Percentiles rank a stretch among this genome's conserved stretches.
Evolutionary conservation across 92 coral and sea anemone species (phyloP).

Genomic region (Parazoanthus darwini): DNA sequence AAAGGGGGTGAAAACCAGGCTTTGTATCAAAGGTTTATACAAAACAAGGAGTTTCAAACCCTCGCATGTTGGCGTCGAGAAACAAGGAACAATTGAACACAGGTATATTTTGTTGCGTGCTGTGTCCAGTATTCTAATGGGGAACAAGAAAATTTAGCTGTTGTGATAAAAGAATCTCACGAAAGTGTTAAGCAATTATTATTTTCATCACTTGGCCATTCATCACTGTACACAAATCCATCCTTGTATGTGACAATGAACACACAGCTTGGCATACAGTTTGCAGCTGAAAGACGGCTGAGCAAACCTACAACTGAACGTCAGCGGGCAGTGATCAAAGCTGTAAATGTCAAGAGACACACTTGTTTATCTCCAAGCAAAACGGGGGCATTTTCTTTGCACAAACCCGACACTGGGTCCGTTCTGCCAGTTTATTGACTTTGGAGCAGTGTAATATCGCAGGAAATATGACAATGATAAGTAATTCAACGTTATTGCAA

Average conservation of each 20-base stretch:
- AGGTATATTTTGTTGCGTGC: conserved; percentile 20
- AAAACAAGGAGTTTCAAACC: too few species aligned
- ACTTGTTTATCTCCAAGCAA: conserved; percentile 30
- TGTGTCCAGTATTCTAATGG: conserved; percentile 29
- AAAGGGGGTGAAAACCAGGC: not conserved
- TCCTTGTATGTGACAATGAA: conserved; percentile 21
- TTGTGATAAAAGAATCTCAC: conserved; percentile 26
- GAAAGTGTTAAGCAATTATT: conserved; percentile 16
- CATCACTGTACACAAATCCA: conserved; percentile 41
- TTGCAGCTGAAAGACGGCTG: conserved; percentile 84
- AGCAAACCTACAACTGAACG: conserved; percentile 63
- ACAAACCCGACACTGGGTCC: not conserved
- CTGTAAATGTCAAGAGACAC: conserved; percentile 15
- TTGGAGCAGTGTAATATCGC: conserved; percentile 22
- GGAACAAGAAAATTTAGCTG: conserved; percentile 58
- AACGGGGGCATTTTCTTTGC: conserved; percentile 6
- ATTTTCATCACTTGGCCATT: conserved; percentile 35
- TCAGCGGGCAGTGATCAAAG: conserved; percentile 34
- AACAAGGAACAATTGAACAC: conserved; percentile 13
- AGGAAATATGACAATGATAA: conserved; percentile 6
- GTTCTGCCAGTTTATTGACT: conserved; percentile 37
- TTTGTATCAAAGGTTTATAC: not conserved
- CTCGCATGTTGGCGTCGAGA: not conserved
- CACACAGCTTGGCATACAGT: conserved; percentile 44
- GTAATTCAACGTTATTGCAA: not conserved